Evolutionary conservation across 2,888 invertebrate genomes (phyloP).

Genomic region (Sycophila texana): DNA sequence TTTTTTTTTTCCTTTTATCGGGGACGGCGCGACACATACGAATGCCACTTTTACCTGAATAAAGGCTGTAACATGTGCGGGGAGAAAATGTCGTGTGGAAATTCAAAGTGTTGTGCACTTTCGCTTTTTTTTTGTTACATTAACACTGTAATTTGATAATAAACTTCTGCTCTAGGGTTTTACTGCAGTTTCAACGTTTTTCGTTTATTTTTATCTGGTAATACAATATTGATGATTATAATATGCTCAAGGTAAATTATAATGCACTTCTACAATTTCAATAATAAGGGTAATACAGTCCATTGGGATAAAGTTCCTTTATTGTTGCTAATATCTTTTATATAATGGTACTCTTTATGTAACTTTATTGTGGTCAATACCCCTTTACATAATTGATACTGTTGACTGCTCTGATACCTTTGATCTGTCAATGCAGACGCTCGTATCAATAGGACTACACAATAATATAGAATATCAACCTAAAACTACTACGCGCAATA

Average conservation of each 20-base stretch:
- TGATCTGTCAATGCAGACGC: not conserved
- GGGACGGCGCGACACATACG: not conserved
- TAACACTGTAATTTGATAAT: too few species aligned
- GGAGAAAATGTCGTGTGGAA: too few species aligned
- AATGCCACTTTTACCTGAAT: not conserved
- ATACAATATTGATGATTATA: too few species aligned
- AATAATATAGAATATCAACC: constrained; percentile 8
- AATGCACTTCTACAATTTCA: not conserved
- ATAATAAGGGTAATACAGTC: not conserved
- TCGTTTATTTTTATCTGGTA: too few species aligned
- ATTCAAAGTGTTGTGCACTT: too few species aligned
- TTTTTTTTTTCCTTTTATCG: not conserved
- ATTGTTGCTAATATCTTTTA: not conserved
- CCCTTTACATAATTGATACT: constrained; percentile 15
- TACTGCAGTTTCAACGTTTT: too few species aligned
- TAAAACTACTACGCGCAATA: too few species aligned
- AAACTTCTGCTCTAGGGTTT: too few species aligned
- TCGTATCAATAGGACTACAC: constrained; percentile 11
- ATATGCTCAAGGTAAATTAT: too few species aligned
- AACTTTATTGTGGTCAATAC: not conserved
- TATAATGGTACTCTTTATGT: too few species aligned
- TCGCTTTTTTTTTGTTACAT: too few species aligned
- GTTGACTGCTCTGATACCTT: constrained; percentile 28
- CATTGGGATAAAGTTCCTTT: not conserved
- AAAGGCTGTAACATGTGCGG: not conserved